These are phyloP conservation scores for Dolichoris vasculosae DNA, from an alignment of 1,140 invertebrate genomes.

Conservation along the genomic window DNA sequence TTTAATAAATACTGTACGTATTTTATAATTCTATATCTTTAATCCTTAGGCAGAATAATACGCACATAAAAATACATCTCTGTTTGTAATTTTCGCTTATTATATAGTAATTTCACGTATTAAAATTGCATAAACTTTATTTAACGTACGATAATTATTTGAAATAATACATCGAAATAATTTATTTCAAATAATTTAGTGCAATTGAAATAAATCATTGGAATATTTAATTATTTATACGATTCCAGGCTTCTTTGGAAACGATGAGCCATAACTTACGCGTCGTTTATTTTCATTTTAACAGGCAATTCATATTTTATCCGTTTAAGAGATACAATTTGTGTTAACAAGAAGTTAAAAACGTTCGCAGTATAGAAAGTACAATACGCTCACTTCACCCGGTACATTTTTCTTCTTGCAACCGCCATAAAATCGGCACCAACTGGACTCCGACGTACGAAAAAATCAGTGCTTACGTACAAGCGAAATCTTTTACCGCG, in stretches of 20 bases:
- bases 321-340: background rate
- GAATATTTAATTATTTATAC: background rate
- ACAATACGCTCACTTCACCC: background rate
- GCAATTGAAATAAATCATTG: no score
- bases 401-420: background rate
- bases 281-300: background rate
- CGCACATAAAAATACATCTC: no score
- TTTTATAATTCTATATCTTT: no score
- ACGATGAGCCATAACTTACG: background rate
- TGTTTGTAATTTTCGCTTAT: no score
- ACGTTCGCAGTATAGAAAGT: background rate
- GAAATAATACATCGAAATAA: no score
- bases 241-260: background rate
- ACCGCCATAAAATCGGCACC: background rate
- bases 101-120: background rate
- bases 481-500: conserved; percentile 8
- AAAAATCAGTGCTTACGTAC: background rate
- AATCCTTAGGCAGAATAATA: no score
- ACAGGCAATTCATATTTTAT: background rate
- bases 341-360: background rate
- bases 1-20: no score
- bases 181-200: no score
- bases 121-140: background rate
- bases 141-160: no score
- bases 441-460: background rate